Evolutionary conservation across 2,113 vertebrate species (phyloP).

Genomic region (Carlito syrichta): DNA sequence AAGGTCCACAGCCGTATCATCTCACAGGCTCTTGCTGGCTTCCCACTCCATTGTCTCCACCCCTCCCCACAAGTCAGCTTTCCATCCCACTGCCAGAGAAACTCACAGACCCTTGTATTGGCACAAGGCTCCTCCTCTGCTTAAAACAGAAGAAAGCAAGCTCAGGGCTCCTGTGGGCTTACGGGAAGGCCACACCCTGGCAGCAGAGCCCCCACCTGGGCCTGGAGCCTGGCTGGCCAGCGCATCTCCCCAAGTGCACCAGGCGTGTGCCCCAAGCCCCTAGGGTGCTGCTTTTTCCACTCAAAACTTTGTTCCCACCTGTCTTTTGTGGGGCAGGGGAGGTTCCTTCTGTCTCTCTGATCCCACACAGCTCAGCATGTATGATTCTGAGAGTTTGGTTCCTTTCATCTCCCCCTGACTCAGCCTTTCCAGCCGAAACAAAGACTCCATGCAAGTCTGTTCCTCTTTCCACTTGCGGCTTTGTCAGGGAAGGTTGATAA

Average conservation of each 20-base stretch:
- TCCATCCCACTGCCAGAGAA: neutral
- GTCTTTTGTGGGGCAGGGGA: neutral
- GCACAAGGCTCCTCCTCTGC: neutral
- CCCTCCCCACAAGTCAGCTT: neutral
- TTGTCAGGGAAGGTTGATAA: neutral
- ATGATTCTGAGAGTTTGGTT: neutral
- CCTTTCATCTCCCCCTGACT: neutral
- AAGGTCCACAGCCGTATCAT: neutral
- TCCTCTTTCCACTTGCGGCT: constrained; percentile 31
- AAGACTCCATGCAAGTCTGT: neutral
- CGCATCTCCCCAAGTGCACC: neutral
- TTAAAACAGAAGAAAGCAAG: neutral
- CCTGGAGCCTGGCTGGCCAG: neutral
- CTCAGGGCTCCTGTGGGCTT: neutral
- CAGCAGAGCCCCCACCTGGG: neutral
- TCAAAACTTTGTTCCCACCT: neutral
- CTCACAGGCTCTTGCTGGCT: neutral
- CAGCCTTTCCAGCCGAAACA: neutral
- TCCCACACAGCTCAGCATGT: neutral
- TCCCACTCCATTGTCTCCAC: neutral
- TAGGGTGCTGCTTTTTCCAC: neutral
- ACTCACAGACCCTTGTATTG: neutral
- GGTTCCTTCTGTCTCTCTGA: neutral
- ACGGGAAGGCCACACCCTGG: neutral
- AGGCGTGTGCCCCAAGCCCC: neutral